phyloP scores from a whole-genome alignment of 2,113 vertebrate genomes.

The Salvelinus fontinalis region DNA sequence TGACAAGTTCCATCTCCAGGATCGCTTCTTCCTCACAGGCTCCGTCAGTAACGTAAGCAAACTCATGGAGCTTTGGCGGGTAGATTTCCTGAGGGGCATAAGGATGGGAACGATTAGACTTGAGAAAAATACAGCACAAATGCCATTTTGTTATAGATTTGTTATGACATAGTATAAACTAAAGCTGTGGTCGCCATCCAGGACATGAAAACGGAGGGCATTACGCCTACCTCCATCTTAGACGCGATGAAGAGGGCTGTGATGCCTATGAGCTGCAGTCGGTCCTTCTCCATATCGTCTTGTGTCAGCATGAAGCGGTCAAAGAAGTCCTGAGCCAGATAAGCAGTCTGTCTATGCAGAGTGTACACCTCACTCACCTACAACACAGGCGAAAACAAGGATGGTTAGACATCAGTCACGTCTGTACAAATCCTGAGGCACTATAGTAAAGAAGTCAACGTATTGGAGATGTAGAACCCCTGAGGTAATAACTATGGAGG shows the following conservation, averaged over 20 bases:
- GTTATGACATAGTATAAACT: too few relatives aligned
- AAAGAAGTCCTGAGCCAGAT: conserved; percentile 95
- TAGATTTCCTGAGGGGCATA: conserved; percentile 87
- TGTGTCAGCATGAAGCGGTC: conserved; percentile 97
- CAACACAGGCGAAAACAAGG: neutral
- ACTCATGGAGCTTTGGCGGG: conserved; percentile 93
- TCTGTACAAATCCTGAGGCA: neutral
- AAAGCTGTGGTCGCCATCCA: too few relatives aligned
- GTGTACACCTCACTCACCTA: conserved; percentile 96
- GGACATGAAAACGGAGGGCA: neutral
- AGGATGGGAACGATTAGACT: neutral
- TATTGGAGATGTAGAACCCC: neutral
- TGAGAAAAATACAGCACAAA: neutral
- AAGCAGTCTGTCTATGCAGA: conserved; percentile 95
- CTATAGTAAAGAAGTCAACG: neutral
- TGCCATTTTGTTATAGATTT: too few relatives aligned
- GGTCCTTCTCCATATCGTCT: conserved; percentile 86
- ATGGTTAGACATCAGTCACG: neutral
- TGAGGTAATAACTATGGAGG: neutral
- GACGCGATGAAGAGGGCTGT: conserved; percentile 93
- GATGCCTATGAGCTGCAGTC: conserved; percentile 95
- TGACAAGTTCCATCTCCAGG: conserved; percentile 87
- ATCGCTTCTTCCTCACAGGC: conserved; percentile 94
- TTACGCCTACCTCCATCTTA: conserved; percentile 86
- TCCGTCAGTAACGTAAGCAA: conserved; percentile 95